Conservation (phyloP, 1,140 invertebrate species). For the Eulimnadia texana region DNA sequence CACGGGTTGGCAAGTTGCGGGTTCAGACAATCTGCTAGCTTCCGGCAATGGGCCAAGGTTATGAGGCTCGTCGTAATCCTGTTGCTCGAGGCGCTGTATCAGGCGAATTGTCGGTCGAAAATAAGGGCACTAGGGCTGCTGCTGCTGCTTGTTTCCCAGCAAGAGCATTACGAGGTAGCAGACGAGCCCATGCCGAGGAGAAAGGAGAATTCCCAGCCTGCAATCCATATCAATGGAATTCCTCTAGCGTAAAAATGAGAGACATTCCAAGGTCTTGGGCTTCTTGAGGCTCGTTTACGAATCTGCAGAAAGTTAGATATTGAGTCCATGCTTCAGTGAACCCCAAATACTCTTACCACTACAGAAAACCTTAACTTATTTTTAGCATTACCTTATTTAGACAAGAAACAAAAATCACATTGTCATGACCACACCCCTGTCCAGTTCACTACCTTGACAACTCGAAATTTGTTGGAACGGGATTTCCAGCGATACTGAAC, state of each 20-base stretch:
- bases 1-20: background rate
- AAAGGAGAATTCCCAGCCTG: background rate
- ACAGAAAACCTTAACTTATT: no score
- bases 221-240: background rate
- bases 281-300: background rate
- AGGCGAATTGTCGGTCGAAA: background rate
- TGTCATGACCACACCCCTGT: no score
- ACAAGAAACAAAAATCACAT: no score
- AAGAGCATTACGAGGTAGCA: no score
- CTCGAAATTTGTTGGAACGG: no score
- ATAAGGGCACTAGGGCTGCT: background rate
- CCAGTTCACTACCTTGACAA: no score
- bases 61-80: background rate
- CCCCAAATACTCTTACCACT: no score
- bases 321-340: no score
- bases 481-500: no score
- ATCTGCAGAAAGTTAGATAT: no score
- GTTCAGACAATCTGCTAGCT: conserved; percentile 10
- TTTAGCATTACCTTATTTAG: no score
- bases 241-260: background rate
- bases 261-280: background rate
- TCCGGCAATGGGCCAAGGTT: conserved; percentile 13
- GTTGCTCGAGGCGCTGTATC: background rate
- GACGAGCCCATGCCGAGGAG: background rate
- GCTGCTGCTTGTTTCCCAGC: no score